phyloP scores from a whole-genome alignment of 2,888 invertebrate genomes.

The Nebria brevicollis region DNA sequence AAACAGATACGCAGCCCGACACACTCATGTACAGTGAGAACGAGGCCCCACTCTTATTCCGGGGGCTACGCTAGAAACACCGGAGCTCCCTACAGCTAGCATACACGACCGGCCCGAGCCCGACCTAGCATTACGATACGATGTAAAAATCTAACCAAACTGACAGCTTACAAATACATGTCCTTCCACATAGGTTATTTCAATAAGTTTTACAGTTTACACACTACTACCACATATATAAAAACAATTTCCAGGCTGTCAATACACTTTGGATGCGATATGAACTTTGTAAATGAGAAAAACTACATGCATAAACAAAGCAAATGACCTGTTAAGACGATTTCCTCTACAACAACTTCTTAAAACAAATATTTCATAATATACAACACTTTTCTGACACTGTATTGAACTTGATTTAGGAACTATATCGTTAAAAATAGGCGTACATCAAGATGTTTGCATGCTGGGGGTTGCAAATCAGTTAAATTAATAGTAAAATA shows the following conservation, averaged over 20 bases:
- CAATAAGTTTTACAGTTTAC: slow-evolving; percentile 22
- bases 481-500: slow-evolving; percentile 59
- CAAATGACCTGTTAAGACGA: slow-evolving; percentile 64
- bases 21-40: slow-evolving; percentile 47
- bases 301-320: slow-evolving; percentile 60
- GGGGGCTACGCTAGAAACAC: slow-evolving; percentile 57
- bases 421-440: slow-evolving; percentile 46
- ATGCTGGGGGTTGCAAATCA: slow-evolving; percentile 51
- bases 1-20: slow-evolving; percentile 25
- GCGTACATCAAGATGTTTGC: slow-evolving; percentile 53
- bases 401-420: slow-evolving; percentile 52
- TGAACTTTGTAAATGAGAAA: slow-evolving; percentile 53
- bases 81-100: slow-evolving; percentile 53
- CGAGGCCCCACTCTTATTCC: slow-evolving; percentile 59
- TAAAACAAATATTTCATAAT: slow-evolving; percentile 54
- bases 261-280: slow-evolving; percentile 46
- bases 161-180: slow-evolving; percentile 50
- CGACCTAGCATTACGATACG: slow-evolving; percentile 21
- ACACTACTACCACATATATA: slow-evolving; percentile 13
- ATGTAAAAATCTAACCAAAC: slow-evolving; percentile 51
- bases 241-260: slow-evolving; percentile 27
- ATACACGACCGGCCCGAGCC: slow-evolving; percentile 53
- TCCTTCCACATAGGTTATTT: slow-evolving; percentile 15
- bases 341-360: slow-evolving; percentile 58
- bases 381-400: slow-evolving; percentile 49